Evolutionary conservation across 1,140 invertebrate genomes (phyloP).

Genomic region (Reticulitermes speratus): DNA sequence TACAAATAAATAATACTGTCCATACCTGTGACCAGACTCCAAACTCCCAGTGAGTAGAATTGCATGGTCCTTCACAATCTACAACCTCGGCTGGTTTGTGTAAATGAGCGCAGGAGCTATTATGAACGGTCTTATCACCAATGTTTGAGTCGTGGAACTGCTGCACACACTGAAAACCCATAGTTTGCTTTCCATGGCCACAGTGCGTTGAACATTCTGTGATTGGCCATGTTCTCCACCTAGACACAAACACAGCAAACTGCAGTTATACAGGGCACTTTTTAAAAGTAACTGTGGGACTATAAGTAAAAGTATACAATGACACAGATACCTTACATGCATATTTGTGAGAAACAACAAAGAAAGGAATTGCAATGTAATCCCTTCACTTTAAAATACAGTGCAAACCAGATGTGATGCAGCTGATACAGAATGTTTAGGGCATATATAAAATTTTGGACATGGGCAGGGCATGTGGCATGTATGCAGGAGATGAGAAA

Average conservation of each 20-base stretch:
- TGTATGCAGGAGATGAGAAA: too few species aligned
- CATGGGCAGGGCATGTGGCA: too few species aligned
- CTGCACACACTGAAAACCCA: constrained; percentile 51
- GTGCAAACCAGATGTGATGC: too few species aligned
- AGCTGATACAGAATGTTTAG: too few species aligned
- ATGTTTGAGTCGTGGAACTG: constrained; percentile 40
- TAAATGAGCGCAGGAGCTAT: constrained; percentile 53
- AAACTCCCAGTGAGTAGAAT: constrained; percentile 67
- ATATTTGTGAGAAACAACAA: too few species aligned
- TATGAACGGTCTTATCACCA: constrained; percentile 41
- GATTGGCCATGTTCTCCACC: constrained; percentile 55
- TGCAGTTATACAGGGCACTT: too few species aligned
- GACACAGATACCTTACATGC: too few species aligned
- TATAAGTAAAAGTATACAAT: too few species aligned
- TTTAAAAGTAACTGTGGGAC: too few species aligned
- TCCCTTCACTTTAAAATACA: too few species aligned
- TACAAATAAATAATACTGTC: not conserved
- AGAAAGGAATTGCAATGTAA: too few species aligned
- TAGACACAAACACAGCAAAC: constrained; percentile 39
- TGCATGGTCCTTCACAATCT: constrained; percentile 65
- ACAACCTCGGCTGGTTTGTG: constrained; percentile 53
- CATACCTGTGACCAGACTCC: constrained; percentile 64
- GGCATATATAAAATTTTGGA: too few species aligned
- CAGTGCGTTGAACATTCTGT: constrained; percentile 72
- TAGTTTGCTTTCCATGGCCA: constrained; percentile 53